phyloP scores from a whole-genome alignment of 2,888 invertebrate genomes.

The Idaea biselata region DNA sequence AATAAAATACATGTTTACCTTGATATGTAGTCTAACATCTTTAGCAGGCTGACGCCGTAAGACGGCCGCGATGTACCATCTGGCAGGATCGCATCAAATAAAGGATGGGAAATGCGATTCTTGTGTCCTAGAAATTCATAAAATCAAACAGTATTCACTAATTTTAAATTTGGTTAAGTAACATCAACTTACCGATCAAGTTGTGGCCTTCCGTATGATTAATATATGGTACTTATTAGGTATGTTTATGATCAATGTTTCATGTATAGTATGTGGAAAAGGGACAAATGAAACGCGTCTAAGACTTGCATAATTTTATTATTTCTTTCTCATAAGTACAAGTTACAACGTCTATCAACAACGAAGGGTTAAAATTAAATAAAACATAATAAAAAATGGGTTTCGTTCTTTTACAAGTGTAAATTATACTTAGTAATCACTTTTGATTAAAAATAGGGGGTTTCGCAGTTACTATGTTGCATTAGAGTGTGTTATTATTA shows the following conservation, averaged over 20 bases:
- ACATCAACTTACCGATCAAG: background rate
- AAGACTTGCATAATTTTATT: constrained; percentile 48
- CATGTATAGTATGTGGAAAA: background rate
- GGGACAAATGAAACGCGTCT: constrained; percentile 10
- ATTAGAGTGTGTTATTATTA: background rate
- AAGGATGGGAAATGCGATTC: constrained; percentile 55
- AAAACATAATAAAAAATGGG: constrained; percentile 29
- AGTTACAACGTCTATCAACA: constrained; percentile 34
- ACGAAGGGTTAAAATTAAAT: constrained; percentile 38
- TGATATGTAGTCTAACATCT: constrained; percentile 29
- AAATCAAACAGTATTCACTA: constrained; percentile 9
- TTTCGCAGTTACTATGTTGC: background rate
- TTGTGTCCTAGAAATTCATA: constrained; percentile 60
- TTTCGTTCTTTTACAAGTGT: constrained; percentile 19
- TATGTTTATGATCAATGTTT: background rate
- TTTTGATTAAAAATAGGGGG: constrained; percentile 18
- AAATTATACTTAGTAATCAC: constrained; percentile 51
- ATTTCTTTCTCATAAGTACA: constrained; percentile 39
- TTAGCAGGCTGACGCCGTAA: constrained; percentile 22
- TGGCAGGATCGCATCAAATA: constrained; percentile 49
- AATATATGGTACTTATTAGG: background rate
- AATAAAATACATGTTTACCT: constrained; percentile 17
- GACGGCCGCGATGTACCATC: constrained; percentile 20
- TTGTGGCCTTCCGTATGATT: background rate
- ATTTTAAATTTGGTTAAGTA: background rate